phyloP scores from a whole-genome alignment of 2,797 vertebrate species.

The Tragelaphus eurycerus region DNA sequence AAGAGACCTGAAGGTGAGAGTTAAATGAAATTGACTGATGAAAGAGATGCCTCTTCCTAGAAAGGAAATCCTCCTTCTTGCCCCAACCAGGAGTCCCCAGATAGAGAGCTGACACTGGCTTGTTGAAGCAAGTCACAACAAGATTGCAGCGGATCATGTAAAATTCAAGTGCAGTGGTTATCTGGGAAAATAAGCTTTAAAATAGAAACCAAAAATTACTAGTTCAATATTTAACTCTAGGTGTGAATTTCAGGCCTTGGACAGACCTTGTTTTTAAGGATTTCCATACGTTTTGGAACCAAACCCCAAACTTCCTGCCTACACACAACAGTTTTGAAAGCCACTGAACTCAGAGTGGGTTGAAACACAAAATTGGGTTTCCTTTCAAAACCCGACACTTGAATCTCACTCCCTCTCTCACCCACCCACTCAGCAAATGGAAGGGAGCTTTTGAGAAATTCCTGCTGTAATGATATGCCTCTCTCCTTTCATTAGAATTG shows the following conservation, averaged over 20 bases:
- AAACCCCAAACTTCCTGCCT: background rate
- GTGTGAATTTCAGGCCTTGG: background rate
- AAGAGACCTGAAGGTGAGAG: background rate
- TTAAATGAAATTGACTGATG: background rate
- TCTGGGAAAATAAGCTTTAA: background rate
- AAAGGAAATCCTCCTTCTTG: background rate
- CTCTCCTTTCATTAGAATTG: background rate
- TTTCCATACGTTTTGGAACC: background rate
- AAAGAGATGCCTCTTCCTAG: background rate
- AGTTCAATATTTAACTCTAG: background rate
- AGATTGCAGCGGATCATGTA: accelerated
- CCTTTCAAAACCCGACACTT: background rate
- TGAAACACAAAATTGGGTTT: background rate
- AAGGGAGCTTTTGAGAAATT: background rate
- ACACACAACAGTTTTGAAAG: background rate
- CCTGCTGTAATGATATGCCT: background rate
- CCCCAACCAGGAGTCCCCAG: background rate
- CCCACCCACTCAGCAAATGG: background rate
- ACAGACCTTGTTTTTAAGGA: background rate
- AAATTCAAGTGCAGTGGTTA: background rate
- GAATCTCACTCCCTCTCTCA: background rate
- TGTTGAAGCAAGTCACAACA: background rate
- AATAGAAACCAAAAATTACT: too few species aligned
- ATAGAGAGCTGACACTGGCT: accelerated
- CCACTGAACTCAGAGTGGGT: too few species aligned